Evolutionary conservation across 2,888 invertebrate genomes (phyloP).

Genomic region (Ptilodon capucinus): DNA sequence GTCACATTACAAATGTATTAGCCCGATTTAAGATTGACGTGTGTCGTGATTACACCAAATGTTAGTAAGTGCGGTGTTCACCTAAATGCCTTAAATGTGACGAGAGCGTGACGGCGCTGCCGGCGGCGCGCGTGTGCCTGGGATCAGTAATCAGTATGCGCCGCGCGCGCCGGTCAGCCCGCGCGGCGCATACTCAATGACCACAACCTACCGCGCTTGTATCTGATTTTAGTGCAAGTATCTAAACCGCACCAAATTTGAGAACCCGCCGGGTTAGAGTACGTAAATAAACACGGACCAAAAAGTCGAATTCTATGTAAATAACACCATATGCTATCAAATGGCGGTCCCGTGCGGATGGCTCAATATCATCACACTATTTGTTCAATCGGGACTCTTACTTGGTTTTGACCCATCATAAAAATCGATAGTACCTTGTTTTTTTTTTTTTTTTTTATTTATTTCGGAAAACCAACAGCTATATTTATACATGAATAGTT

Average conservation of each 20-base stretch:
- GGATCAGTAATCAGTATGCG: conserved; percentile 15
- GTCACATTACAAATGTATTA: neutral
- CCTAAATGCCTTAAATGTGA: neutral
- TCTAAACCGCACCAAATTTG: neutral
- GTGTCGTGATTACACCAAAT: neutral
- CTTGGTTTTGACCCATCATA: no score
- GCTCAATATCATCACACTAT: no score
- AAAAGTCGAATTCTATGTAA: no score
- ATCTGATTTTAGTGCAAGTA: neutral
- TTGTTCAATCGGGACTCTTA: no score
- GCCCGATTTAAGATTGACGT: neutral
- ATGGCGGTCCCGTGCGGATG: no score
- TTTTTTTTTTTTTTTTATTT: no score
- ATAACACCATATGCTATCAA: no score
- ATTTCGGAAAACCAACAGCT: no score
- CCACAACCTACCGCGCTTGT: neutral
- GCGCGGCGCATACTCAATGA: neutral
- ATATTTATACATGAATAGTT: no score
- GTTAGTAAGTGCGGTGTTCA: neutral
- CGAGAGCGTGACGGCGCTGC: neutral
- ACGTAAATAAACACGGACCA: no score
- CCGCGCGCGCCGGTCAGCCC: conserved; percentile 15
- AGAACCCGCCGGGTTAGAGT: no score
- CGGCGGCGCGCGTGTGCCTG: neutral
- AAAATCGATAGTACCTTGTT: no score